A percentile compares a stretch with the other conserved stretches of the same genome.
phyloP scores from a whole-genome alignment of 2,113 vertebrate genomes.

The Tylochromis polylepis region DNA sequence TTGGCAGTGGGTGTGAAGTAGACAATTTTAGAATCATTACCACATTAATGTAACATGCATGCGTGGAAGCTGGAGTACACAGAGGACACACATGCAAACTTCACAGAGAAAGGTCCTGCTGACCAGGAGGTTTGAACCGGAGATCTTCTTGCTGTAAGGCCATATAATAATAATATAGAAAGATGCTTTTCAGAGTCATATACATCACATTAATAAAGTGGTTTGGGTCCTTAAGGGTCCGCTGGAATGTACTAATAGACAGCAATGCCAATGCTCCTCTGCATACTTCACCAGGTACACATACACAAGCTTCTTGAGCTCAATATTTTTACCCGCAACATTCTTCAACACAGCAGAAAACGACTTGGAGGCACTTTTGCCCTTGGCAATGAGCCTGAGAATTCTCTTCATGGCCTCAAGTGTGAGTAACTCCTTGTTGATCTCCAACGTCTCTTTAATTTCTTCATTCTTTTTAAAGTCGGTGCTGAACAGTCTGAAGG shows the following conservation, averaged over 20 bases:
- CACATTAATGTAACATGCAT: background rate
- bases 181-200: background rate
- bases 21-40: too few species aligned
- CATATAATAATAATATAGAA: background rate
- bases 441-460: background rate
- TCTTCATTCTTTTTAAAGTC: conserved; percentile 81
- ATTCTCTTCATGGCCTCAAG: background rate
- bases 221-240: conserved; percentile 82
- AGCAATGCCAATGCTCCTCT: conserved; percentile 90
- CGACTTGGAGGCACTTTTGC: fast-evolving
- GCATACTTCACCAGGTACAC: conserved; percentile 94
- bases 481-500: conserved; percentile 86
- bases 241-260: conserved; percentile 95
- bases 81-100: background rate
- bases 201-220: background rate
- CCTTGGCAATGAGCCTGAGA: fast-evolving
- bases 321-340: background rate
- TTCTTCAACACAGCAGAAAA: background rate
- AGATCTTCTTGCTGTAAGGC: background rate
- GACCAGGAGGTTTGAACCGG: background rate
- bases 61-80: too few species aligned
- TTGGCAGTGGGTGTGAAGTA: too few species aligned
- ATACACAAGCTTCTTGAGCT: conserved; percentile 97
- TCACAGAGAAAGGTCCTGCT: background rate
- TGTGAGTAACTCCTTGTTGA: background rate